Evolutionary conservation across 2,888 invertebrate species (phyloP).

Genomic region (Dugesia japonica): DNA sequence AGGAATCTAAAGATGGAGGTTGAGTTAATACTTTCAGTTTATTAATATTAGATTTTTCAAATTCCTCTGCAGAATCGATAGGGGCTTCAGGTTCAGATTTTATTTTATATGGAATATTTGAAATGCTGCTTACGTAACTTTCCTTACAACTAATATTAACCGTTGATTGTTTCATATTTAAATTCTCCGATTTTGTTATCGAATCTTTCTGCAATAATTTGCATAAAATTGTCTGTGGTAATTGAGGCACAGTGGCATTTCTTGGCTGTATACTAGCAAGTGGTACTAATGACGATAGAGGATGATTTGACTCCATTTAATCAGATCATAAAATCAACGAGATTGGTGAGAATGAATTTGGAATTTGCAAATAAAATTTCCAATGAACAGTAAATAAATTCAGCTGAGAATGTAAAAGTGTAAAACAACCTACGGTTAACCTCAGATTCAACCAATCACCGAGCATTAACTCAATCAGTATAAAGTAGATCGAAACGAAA

Average conservation of each 20-base stretch:
- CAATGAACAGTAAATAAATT: not conserved
- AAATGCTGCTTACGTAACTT: no score
- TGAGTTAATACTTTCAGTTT: not conserved
- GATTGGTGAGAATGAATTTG: not conserved
- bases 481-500: not conserved
- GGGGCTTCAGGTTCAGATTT: not conserved
- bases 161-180: no score
- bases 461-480: not conserved
- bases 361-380: not conserved
- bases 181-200: not conserved
- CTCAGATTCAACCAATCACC: not conserved
- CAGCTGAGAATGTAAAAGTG: not conserved
- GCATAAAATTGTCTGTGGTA: not conserved
- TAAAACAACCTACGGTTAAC: not conserved
- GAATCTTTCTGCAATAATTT: not conserved
- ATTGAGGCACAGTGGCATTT: not conserved
- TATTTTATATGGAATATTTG: not conserved
- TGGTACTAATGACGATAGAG: not conserved
- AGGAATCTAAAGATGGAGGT: not conserved
- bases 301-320: not conserved
- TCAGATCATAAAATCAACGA: not conserved
- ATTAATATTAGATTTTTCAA: not conserved
- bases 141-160: not conserved
- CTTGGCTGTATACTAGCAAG: not conserved
- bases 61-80: not conserved